Conservation (phyloP, 2,888 invertebrate species). For the Neria commutata region DNA sequence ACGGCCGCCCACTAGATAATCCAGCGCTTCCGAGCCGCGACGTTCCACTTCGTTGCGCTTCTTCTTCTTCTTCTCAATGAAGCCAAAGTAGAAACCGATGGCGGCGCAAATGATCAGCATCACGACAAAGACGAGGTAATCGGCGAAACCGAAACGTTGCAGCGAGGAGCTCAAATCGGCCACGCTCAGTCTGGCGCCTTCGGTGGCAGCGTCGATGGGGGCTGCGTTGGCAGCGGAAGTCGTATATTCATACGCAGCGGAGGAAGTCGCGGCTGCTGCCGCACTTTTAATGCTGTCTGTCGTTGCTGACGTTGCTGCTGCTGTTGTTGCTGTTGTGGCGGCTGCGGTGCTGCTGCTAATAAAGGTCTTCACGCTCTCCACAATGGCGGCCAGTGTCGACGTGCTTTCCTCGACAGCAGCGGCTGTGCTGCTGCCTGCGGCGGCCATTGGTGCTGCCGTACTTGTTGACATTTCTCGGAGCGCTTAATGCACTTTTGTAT, state of each 20-base stretch:
- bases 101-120: constrained; percentile 80
- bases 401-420: neutral
- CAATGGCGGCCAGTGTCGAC: constrained; percentile 32
- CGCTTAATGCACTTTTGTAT: constrained; percentile 43
- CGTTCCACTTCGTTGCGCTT: constrained; percentile 38
- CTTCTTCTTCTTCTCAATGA: constrained; percentile 67
- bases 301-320: constrained; percentile 20
- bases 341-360: constrained; percentile 43
- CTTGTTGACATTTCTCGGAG: constrained; percentile 30
- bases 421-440: neutral
- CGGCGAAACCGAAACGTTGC: constrained; percentile 73
- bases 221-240: constrained; percentile 7
- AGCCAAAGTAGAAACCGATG: constrained; percentile 84
- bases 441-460: neutral
- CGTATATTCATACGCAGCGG: neutral
- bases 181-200: constrained; percentile 44
- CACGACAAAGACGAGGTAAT: constrained; percentile 78
- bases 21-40: constrained; percentile 63
- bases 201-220: constrained; percentile 17
- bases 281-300: constrained; percentile 3
- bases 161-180: constrained; percentile 62
- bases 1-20: constrained; percentile 81
- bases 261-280: neutral
- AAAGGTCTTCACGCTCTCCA: constrained; percentile 43
- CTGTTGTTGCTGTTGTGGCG: constrained; percentile 19